Percentiles rank a stretch among this genome's conserved stretches.
Conservation (phyloP, 2,797 vertebrate genomes). For the Hybognathus amarus region DNA sequence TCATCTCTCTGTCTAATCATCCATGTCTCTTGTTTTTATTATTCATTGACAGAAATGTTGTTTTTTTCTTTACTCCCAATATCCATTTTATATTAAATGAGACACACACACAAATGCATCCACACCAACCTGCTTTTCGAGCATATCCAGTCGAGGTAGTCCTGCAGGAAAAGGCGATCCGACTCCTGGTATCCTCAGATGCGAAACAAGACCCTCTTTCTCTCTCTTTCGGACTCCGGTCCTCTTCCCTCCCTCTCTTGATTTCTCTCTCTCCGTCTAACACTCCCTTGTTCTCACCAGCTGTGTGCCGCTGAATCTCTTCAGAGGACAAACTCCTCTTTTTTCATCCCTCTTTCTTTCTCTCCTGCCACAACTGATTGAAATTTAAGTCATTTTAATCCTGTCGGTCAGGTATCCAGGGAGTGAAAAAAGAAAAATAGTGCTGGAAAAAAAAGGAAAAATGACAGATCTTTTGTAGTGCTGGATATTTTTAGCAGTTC, state of each 20-base stretch:
- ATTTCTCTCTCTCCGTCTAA: constrained; percentile 42
- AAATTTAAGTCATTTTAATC: constrained; percentile 66
- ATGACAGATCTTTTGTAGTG: constrained; percentile 37
- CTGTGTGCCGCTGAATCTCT: constrained; percentile 60
- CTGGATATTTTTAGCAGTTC: constrained; percentile 56
- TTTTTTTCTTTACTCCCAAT: neutral
- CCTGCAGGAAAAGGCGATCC: constrained; percentile 41
- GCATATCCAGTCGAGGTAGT: constrained; percentile 46
- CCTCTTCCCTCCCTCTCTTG: constrained; percentile 37
- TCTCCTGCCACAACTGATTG: constrained; percentile 54
- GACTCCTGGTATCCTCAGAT: constrained; percentile 51
- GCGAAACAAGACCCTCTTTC: constrained; percentile 54
- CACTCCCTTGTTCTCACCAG: constrained; percentile 56
- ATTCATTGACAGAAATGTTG: constrained; percentile 14
- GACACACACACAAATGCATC: constrained; percentile 24
- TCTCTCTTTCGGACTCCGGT: constrained; percentile 37
- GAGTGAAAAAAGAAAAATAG: constrained; percentile 27
- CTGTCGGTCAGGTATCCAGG: constrained; percentile 59
- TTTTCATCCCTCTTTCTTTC: constrained; percentile 58
- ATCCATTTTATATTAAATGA: constrained; percentile 39
- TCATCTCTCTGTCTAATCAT: constrained; percentile 3
- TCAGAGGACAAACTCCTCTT: constrained; percentile 62
- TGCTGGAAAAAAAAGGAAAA: constrained; percentile 20
- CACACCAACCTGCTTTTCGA: constrained; percentile 56
- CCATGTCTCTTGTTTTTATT: constrained; percentile 30